Percentiles rank a stretch among this genome's conserved stretches.
Evolutionary conservation across 2,888 invertebrate species (phyloP).

Genomic region (Eumacrocentrus americanus): DNA sequence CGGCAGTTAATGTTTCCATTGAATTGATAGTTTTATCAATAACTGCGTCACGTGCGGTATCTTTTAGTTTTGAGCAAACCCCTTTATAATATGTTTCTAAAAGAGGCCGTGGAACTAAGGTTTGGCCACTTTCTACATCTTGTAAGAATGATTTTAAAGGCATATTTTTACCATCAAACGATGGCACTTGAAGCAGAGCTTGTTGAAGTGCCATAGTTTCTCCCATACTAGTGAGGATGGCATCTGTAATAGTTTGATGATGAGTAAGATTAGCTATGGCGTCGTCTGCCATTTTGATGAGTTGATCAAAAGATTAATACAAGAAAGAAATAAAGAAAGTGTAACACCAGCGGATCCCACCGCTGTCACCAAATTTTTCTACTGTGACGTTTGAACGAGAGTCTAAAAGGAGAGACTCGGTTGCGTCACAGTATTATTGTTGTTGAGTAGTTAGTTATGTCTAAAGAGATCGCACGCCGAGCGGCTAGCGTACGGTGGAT

Average conservation of each 20-base stretch:
- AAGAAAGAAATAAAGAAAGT: neutral
- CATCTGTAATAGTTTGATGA: slow-evolving; percentile 24
- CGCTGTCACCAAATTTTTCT: neutral
- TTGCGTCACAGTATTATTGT: no score
- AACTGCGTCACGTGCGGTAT: slow-evolving; percentile 25
- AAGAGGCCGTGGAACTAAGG: slow-evolving; percentile 5
- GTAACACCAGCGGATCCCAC: neutral
- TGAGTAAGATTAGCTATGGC: slow-evolving; percentile 13
- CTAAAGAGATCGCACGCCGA: no score
- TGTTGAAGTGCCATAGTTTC: slow-evolving; percentile 26
- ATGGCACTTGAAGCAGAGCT: slow-evolving; percentile 19
- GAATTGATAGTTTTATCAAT: slow-evolving; percentile 7
- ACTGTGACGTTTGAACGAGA: no score
- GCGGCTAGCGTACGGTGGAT: no score
- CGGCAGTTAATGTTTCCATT: slow-evolving; percentile 1
- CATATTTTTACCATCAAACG: slow-evolving; percentile 24
- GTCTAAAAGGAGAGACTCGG: no score
- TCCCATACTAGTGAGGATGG: slow-evolving; percentile 23
- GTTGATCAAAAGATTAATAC: no score
- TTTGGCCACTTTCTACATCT: slow-evolving; percentile 20
- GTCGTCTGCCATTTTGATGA: no score
- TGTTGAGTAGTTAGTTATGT: no score
- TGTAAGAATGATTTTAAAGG: slow-evolving; percentile 19
- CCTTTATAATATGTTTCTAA: slow-evolving; percentile 15
- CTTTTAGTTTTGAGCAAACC: slow-evolving; percentile 4